Base-by-base conservation (phyloP, 2,113 vertebrate genomes). In the Ariopsis seemanni region DNA sequence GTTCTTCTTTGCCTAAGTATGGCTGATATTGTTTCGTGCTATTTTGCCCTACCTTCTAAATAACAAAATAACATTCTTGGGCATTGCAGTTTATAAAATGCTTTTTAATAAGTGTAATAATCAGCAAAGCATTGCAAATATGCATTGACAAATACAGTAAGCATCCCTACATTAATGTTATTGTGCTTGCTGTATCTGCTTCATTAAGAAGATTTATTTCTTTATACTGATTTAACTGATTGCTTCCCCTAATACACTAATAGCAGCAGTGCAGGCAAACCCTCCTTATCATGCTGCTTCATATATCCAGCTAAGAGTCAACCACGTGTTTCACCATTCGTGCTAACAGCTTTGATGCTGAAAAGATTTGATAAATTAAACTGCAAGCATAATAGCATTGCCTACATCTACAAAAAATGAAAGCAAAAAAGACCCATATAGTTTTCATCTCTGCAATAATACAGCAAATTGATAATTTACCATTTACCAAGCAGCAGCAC, bases 351-450 rank as follows among this genome's bases (percentile, higher is more conserved):
- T 7, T 52, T 79, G 57, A 62, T 42, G 30, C 62, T 82, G 4
- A 80, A 82, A 82, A 62, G 57, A 58, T 82, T 62, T 82, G 18
- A 62, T 82, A 25, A 82, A 82, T 82, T 60, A 82, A 22, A 82
- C 57, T 14, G 57, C 57, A 82, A 82, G 2, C 10, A 1, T 62
- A 62, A 25, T 20, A 48, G 5, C 30, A 62, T 42, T 62, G 57
- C 30, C 53, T 42, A 62, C 79, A 62, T 34, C 79, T 81, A 81
- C 30, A 81, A 42, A 9, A 81, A 27, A 30, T 14, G 6, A 57
- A 81, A 81, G 30, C 11, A 42, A 60, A 58, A 58, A 80, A 55
- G 14, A 80, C 77, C 30, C 27, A 57, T 55, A 55, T 30, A 80
- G 53, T 55, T 60, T 81, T 60, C 55, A 60, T 2, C 55, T 62